phyloP scores from a whole-genome alignment of 1,140 invertebrate species.

The Nylanderia fulva region DNA sequence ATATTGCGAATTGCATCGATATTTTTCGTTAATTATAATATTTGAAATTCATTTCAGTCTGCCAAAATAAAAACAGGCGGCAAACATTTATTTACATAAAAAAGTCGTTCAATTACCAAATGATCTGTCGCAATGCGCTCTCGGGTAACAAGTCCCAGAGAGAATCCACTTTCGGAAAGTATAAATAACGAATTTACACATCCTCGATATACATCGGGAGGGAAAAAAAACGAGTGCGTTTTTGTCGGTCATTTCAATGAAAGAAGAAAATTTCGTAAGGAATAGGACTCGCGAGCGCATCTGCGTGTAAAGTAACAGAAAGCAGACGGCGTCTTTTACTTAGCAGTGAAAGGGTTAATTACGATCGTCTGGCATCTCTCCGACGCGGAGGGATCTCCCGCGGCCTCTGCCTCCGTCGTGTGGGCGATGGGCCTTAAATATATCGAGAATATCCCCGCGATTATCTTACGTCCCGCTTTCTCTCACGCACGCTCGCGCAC shows the following conservation, averaged over 20 bases:
- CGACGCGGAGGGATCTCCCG: constrained; percentile 3
- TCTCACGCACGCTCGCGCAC: constrained; percentile 61
- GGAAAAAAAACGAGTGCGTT: too few species aligned
- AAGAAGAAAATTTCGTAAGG: constrained; percentile 34
- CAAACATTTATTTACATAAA: background rate
- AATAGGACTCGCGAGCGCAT: background rate
- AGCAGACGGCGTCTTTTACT: constrained; percentile 51
- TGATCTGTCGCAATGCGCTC: background rate
- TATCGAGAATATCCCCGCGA: constrained; percentile 54
- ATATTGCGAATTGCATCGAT: background rate
- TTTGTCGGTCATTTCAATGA: constrained; percentile 7
- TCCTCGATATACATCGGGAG: too few species aligned
- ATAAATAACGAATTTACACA: background rate
- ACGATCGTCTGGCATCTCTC: constrained; percentile 47
- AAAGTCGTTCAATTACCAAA: background rate
- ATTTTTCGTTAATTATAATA: background rate
- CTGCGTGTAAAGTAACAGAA: constrained; percentile 52
- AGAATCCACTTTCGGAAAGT: too few species aligned
- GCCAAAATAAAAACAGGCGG: background rate
- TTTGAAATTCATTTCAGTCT: background rate
- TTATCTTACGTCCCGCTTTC: constrained; percentile 54
- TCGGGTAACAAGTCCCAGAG: background rate
- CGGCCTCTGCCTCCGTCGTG: constrained; percentile 23
- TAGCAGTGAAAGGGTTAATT: constrained; percentile 55
- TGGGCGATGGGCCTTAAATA: constrained; percentile 59